Conservation (phyloP, 2,113 vertebrate genomes). For the Pampusana beccarii region DNA sequence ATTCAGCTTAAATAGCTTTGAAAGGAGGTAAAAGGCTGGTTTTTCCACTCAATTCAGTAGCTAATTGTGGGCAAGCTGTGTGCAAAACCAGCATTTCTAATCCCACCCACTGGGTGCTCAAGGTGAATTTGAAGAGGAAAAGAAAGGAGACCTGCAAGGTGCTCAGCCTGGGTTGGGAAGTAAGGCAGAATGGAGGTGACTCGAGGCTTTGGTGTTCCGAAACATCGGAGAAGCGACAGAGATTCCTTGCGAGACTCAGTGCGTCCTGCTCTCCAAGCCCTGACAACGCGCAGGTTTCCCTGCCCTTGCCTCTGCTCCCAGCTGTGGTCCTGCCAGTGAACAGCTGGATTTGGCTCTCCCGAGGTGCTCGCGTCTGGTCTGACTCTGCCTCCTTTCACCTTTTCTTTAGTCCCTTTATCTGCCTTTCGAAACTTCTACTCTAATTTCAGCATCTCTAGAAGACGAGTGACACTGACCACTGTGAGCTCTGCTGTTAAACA, state of each 20-base stretch:
- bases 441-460: constrained; percentile 1
- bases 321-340: rapidly evolving
- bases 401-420: neutral
- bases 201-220: neutral
- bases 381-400: neutral
- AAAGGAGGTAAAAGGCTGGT: neutral
- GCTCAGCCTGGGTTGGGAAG: neutral
- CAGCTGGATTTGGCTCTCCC: neutral
- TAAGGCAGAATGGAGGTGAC: neutral
- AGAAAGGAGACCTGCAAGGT: neutral
- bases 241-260: rapidly evolving
- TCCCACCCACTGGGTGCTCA: neutral
- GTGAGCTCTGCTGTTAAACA: neutral
- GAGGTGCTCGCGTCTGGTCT: neutral
- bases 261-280: neutral
- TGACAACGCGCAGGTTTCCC: neutral
- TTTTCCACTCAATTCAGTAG: neutral
- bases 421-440: constrained; percentile 9
- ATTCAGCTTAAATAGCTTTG: neutral
- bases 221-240: neutral
- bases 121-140: neutral
- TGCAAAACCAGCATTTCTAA: neutral
- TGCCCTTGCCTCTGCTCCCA: neutral
- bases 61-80: neutral
- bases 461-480: neutral